These are phyloP conservation scores for Terebella lapidaria DNA, from an alignment of 2,888 invertebrate genomes.

Conservation along the genomic window DNA sequence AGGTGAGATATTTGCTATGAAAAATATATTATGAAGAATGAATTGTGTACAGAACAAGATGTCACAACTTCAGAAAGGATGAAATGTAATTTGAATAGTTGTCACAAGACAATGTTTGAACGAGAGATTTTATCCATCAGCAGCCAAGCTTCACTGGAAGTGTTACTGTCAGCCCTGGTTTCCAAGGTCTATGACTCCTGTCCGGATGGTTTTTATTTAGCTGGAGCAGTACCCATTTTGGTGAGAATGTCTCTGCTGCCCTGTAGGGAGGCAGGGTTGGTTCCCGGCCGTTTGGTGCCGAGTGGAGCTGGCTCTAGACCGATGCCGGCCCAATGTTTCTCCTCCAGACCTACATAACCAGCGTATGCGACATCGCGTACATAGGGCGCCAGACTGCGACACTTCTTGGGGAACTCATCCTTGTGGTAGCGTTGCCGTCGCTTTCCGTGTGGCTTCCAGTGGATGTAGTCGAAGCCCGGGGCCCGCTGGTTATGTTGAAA, in stretches of 20 bases:
- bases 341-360: conserved; percentile 21
- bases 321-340: conserved; percentile 23
- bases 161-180: too few relatives aligned
- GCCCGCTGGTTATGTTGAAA: conserved; percentile 18
- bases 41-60: too few relatives aligned
- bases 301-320: conserved; percentile 15
- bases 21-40: too few relatives aligned
- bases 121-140: too few relatives aligned
- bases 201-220: too few relatives aligned
- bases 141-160: too few relatives aligned
- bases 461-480: conserved; percentile 25
- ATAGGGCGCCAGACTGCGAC: conserved; percentile 20
- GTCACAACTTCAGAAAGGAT: too few relatives aligned
- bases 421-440: conserved; percentile 17
- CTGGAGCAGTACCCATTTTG: not conserved
- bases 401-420: conserved; percentile 16
- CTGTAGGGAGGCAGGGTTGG: not conserved
- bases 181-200: too few relatives aligned
- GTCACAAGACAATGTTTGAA: too few relatives aligned
- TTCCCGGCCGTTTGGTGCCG: not conserved
- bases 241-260: not conserved
- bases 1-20: too few relatives aligned
- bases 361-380: conserved; percentile 16
- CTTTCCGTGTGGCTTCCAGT: conserved; percentile 25
- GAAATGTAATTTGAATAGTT: too few relatives aligned